Percentiles rank a stretch among this genome's conserved stretches.
Evolutionary conservation across 2,797 vertebrate species (phyloP).

Genomic region (Gobio occitaniae): DNA sequence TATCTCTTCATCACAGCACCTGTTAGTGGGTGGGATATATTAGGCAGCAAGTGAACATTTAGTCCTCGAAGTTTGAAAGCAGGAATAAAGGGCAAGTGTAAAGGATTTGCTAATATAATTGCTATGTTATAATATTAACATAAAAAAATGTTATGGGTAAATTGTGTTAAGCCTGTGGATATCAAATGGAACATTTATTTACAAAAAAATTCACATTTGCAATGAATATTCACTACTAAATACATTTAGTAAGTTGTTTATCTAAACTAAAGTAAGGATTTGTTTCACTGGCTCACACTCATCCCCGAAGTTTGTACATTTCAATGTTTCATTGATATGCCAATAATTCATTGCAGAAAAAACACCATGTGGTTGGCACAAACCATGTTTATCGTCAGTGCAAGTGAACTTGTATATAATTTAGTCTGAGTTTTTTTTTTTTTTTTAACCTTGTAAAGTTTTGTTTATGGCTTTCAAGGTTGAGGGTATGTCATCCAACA

Average conservation of each 20-base stretch:
- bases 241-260: neutral
- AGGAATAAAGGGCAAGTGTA: too few species aligned
- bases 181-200: too few species aligned
- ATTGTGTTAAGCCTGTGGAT: too few species aligned
- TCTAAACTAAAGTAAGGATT: neutral
- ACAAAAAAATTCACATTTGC: too few species aligned
- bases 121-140: too few species aligned
- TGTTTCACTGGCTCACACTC: neutral
- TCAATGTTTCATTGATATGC: neutral
- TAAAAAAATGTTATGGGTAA: too few species aligned
- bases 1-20: too few species aligned
- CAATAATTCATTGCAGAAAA: neutral
- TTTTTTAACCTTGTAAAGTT: constrained; percentile 17
- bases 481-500: constrained; percentile 22
- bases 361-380: neutral
- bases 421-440: neutral
- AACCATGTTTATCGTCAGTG: constrained; percentile 6
- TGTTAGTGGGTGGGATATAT: too few species aligned
- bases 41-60: too few species aligned
- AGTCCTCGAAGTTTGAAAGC: too few species aligned
- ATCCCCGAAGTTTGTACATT: neutral
- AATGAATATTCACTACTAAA: neutral
- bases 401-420: neutral
- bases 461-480: constrained; percentile 19
- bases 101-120: too few species aligned